Conservation (phyloP, 1,140 invertebrate species). For the Cepaea nemoralis region DNA sequence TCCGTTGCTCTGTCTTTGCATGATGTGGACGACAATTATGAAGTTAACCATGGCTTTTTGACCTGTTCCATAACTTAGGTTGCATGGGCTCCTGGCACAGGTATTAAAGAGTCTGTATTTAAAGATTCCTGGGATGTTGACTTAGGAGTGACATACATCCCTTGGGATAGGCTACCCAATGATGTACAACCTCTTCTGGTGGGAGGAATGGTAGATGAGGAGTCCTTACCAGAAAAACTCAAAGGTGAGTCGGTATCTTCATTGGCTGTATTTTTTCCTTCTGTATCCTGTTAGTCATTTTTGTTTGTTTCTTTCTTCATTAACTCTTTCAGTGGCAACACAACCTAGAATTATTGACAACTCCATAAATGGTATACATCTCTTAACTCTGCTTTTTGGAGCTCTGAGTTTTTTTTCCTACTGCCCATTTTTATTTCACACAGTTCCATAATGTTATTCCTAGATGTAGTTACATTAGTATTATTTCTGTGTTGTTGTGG, state of each 20-base stretch:
- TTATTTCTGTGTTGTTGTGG: no score
- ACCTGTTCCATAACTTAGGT: conserved; percentile 78
- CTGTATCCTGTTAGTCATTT: not conserved
- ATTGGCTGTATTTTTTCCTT: not conserved
- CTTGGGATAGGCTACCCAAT: conserved; percentile 85
- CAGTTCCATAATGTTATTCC: no score
- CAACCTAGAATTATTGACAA: no score
- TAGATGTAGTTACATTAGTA: no score
- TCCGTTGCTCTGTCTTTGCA: no score
- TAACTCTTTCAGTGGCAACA: not conserved
- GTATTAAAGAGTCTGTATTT: conserved; percentile 91
- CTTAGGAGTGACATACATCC: conserved; percentile 92
- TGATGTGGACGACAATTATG: no score
- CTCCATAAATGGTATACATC: no score
- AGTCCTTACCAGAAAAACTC: conserved; percentile 88
- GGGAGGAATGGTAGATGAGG: conserved; percentile 94
- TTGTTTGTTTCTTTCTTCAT: not conserved
- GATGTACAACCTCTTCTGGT: conserved; percentile 86
- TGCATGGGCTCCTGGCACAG: conserved; percentile 96
- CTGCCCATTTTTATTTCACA: no score
- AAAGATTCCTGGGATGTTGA: conserved; percentile 98
- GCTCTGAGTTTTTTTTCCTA: no score
- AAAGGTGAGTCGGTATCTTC: conserved; percentile 76
- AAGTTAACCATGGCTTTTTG: no score
- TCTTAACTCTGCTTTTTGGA: no score